Conservation (phyloP, 1,140 invertebrate genomes). For the Solenopsis invicta region DNA sequence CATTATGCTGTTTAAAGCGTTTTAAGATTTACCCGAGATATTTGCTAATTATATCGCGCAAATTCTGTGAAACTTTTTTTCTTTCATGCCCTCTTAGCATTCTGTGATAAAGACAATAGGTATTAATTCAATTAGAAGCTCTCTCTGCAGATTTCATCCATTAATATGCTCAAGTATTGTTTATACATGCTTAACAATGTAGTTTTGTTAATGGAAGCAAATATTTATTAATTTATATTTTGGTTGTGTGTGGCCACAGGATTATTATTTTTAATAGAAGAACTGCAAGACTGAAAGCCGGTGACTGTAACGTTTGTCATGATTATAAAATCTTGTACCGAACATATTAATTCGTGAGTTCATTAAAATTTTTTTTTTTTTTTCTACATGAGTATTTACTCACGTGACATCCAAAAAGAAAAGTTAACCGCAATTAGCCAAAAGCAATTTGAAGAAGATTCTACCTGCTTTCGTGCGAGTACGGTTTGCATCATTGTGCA, state of each 20-base stretch:
- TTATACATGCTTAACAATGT: not conserved
- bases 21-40: conserved; percentile 51
- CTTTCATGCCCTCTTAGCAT: not conserved
- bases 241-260: too few species aligned
- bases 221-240: not conserved
- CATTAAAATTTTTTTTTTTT: conserved; percentile 58
- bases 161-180: not conserved
- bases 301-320: not conserved
- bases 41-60: conserved; percentile 26
- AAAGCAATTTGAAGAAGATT: conserved; percentile 67
- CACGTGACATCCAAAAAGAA: conserved; percentile 38
- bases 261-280: not conserved
- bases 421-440: conserved; percentile 42
- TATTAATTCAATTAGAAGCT: conserved; percentile 39
- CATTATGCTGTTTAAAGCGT: conserved; percentile 28
- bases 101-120: not conserved
- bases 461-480: conserved; percentile 59
- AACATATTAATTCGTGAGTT: not conserved
- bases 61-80: conserved; percentile 37
- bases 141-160: not conserved
- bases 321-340: not conserved
- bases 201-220: not conserved
- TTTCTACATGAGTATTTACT: conserved; percentile 40
- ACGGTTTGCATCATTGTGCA: conserved; percentile 65
- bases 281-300: not conserved